Evolutionary conservation across 2,113 vertebrate genomes (phyloP), one percentile per base, ranked within the genome.

Genomic region (Notarius lentiginosus): DNA sequence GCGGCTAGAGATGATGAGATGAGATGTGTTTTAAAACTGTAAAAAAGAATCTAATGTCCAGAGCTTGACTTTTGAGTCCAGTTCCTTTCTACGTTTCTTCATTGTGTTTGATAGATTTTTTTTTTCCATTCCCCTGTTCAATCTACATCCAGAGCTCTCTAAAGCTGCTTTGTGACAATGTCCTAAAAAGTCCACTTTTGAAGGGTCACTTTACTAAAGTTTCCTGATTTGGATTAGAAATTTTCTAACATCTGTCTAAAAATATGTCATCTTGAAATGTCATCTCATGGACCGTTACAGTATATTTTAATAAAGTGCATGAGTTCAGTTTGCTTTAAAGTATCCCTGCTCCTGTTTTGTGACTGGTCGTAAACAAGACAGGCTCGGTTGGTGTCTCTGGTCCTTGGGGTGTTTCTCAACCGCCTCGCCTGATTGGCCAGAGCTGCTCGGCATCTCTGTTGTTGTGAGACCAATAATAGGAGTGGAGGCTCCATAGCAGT

Each of bases 391-490:
- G 30, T 22, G 56, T 22, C 8, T 80, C 73, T 84, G 77, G 56
- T 86, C 80, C 73, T 17, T 72, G 77, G 92, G 93, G 92, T 79
- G 91, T 92, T 88, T 68, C 85, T 89, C 18, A 8, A 7, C 53
- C 9, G 4, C 47, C 6, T 24, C 14, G 6, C 65, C 34, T 86
- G 66, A 94, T 92, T 95, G 94, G 95, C 84, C 87, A 68, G 82
- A 66, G 55, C 63, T 3, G 63, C 91, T 90, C 66, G 83, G 90
- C 91, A 90, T 90, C 92, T 92, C 89, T 87, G 7, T 12, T 7
- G 12, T 82, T 41, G 41, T 41, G 41, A n/a, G 83, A 86, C 93
- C 93, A 95, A 91, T 94, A 66, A 89, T 86, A 85, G 53, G 49
- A 85, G 20, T 11, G 11, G 77, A 80, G 60, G 24, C 79, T 49